Conservation (phyloP, 2,797 vertebrate species). For the Setipinna tenuifilis region DNA sequence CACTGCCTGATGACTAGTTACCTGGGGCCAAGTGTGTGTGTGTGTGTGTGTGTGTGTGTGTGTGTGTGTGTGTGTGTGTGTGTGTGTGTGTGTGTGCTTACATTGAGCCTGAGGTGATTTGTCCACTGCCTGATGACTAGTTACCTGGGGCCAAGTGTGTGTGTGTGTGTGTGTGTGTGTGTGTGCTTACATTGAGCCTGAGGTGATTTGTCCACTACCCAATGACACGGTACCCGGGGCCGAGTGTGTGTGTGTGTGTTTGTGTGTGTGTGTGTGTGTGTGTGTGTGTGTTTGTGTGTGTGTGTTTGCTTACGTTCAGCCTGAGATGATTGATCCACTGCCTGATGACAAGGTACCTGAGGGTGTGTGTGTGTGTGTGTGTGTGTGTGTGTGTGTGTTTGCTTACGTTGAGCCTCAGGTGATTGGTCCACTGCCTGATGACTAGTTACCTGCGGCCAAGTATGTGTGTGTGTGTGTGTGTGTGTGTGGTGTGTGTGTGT, state of each 20-base stretch:
- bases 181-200: constrained; percentile 78
- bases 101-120: constrained; percentile 83
- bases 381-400: not conserved
- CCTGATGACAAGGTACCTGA: constrained; percentile 84
- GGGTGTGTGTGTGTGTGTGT: too few relatives aligned
- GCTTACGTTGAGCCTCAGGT: constrained; percentile 72
- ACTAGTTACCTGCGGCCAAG: constrained; percentile 78
- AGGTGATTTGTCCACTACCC: constrained; percentile 91
- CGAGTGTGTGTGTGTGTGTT: not conserved
- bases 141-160: constrained; percentile 70
- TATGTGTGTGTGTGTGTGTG: too few relatives aligned
- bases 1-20: constrained; percentile 87
- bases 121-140: constrained; percentile 87
- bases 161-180: too few relatives aligned
- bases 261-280: too few relatives aligned
- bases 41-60: too few relatives aligned
- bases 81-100: constrained; percentile 62
- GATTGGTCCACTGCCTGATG: constrained; percentile 90
- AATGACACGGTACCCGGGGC: constrained; percentile 79
- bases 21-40: too few relatives aligned
- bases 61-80: too few relatives aligned
- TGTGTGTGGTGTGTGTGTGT: too few relatives aligned
- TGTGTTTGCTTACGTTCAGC: constrained; percentile 76
- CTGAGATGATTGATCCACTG: constrained; percentile 89
- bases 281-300: too few relatives aligned